Conservation (phyloP, 2,888 invertebrate genomes). For the Ophioninae sp. region DNA sequence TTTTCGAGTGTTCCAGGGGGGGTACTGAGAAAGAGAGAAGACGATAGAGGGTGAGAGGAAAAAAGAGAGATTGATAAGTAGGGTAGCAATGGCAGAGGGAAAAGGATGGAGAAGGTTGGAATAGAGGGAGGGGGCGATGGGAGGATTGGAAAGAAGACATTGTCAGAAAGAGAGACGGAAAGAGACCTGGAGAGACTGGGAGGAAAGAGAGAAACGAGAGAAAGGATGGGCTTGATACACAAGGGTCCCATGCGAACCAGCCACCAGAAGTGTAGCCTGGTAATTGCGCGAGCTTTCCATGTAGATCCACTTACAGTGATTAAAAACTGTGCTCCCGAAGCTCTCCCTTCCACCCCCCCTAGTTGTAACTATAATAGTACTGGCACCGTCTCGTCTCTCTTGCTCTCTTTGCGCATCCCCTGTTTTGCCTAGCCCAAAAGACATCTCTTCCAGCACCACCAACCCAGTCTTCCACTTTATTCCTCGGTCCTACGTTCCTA, state of each 20-base stretch:
- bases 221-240: slow-evolving; percentile 73
- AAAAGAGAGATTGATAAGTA: no score
- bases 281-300: slow-evolving; percentile 79
- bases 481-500: background rate
- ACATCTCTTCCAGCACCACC: background rate
- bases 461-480: background rate
- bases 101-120: background rate
- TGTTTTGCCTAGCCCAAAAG: slow-evolving; percentile 11
- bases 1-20: slow-evolving; percentile 44
- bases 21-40: slow-evolving; percentile 38
- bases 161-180: background rate
- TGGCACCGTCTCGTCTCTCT: background rate
- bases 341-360: slow-evolving; percentile 38
- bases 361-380: slow-evolving; percentile 21
- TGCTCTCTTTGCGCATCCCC: background rate
- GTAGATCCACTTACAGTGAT: slow-evolving; percentile 82
- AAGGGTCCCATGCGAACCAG: slow-evolving; percentile 75
- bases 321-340: slow-evolving; percentile 81
- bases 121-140: background rate
- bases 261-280: slow-evolving; percentile 72
- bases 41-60: background rate
- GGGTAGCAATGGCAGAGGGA: background rate
- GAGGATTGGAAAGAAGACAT: background rate
- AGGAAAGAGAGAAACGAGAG: background rate
- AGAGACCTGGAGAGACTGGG: slow-evolving; percentile 59